Conservation (phyloP, 2,888 invertebrate genomes). For the Drosophila differens region DNA sequence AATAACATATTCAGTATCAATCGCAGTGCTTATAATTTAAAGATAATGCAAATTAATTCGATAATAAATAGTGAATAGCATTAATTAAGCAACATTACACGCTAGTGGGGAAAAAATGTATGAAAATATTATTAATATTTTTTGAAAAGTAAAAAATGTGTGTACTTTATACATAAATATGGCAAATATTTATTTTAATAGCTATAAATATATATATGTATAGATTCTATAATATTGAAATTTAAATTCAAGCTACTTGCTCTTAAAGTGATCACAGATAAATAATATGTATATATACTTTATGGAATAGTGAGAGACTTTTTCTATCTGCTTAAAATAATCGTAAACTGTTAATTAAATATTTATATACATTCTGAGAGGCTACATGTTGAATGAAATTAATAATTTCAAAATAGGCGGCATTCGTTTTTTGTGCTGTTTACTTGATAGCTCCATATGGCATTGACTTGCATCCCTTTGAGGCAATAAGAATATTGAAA, state of each 20-base stretch:
- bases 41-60: background rate
- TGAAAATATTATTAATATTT: background rate
- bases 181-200: no score
- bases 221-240: no score
- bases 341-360: background rate
- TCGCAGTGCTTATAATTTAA: background rate
- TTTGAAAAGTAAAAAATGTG: background rate
- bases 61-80: background rate
- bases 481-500: background rate
- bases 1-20: background rate
- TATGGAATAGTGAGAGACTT: background rate
- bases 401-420: background rate
- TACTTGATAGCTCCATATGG: background rate
- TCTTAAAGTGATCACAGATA: background rate
- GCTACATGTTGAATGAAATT: background rate
- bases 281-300: background rate
- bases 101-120: background rate
- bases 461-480: background rate
- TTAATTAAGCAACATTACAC: background rate
- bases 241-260: no score
- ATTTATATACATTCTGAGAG: background rate
- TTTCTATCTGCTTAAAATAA: background rate
- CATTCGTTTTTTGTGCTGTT: background rate
- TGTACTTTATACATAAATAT: background rate
- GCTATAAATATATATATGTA: background rate